These are phyloP conservation scores for Lynx canadensis DNA, from an alignment of 2,113 vertebrate genomes.

Conservation along the genomic window DNA sequence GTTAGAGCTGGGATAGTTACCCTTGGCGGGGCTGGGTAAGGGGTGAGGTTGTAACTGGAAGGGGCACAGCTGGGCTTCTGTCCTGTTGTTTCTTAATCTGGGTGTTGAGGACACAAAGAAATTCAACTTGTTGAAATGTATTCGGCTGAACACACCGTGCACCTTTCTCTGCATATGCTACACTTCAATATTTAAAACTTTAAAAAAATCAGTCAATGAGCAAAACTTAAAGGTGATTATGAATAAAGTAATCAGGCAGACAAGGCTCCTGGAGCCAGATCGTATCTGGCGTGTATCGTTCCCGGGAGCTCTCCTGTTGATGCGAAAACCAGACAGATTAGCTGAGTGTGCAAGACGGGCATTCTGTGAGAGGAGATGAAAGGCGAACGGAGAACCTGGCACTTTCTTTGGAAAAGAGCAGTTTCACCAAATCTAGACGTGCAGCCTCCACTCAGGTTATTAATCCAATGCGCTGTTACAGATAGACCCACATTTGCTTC, in stretches of 20 bases:
- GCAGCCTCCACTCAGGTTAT: neutral
- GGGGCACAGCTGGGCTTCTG: neutral
- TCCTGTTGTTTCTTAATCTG: neutral
- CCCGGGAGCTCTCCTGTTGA: slow-evolving; percentile 61
- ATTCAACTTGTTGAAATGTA: neutral
- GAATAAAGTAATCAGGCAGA: slow-evolving; percentile 62
- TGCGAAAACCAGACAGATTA: slow-evolving; percentile 62
- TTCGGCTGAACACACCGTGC: neutral
- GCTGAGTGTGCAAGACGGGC: neutral
- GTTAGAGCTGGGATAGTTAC: neutral
- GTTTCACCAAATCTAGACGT: slow-evolving; percentile 6
- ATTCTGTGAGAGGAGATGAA: slow-evolving; percentile 36
- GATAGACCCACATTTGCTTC: slow-evolving; percentile 37
- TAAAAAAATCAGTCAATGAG: neutral
- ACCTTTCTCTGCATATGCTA: neutral
- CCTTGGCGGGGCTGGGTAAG: neutral
- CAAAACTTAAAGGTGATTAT: neutral
- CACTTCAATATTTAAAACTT: neutral
- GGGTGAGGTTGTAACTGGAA: neutral
- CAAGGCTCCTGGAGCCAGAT: slow-evolving; percentile 73
- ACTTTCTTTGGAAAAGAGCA: slow-evolving; percentile 12
- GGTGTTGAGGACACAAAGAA: neutral
- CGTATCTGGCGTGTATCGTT: slow-evolving; percentile 67
- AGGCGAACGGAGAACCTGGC: neutral
- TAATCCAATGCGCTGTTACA: slow-evolving; percentile 58